Conservation (phyloP, 2,888 invertebrate species). For the Coelopa pilipes region DNA sequence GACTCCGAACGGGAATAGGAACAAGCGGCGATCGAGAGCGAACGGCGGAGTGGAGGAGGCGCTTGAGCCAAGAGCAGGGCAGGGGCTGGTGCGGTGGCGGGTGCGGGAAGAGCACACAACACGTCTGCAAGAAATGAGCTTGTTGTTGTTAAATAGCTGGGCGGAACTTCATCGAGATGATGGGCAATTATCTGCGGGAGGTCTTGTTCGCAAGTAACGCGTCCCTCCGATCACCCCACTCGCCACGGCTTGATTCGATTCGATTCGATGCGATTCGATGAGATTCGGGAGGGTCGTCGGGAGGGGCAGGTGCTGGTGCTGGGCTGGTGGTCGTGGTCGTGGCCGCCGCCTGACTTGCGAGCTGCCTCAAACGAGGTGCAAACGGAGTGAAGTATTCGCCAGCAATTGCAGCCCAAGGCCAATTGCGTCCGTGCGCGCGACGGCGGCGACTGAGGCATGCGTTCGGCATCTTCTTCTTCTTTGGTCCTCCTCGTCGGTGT, state of each 20-base stretch:
- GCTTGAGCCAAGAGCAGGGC: slow-evolving; percentile 6
- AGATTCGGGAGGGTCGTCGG: neutral
- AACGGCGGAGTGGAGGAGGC: slow-evolving; percentile 17
- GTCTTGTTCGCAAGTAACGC: slow-evolving; percentile 50
- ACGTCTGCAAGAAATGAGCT: slow-evolving; percentile 38
- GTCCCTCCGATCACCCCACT: slow-evolving; percentile 23
- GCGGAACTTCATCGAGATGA: slow-evolving; percentile 65
- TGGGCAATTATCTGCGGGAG: slow-evolving; percentile 66
- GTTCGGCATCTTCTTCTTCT: neutral
- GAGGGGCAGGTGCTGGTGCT: slow-evolving; percentile 37
- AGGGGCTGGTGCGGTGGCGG: too few species aligned
- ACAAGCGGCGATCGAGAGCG: slow-evolving; percentile 29
- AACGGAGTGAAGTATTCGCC: slow-evolving; percentile 41
- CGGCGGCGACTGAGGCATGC: slow-evolving; percentile 14
- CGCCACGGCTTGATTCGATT: neutral
- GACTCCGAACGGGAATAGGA: slow-evolving; percentile 18
- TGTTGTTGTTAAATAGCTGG: slow-evolving; percentile 63
- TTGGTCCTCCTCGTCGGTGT: too few species aligned
- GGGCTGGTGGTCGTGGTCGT: slow-evolving; percentile 2
- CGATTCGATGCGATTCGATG: neutral
- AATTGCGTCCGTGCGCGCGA: slow-evolving; percentile 29
- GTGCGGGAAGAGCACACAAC: slow-evolving; percentile 29
- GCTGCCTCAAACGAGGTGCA: slow-evolving; percentile 44
- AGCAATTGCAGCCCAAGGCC: slow-evolving; percentile 36
- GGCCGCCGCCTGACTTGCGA: slow-evolving; percentile 19